Conservation (phyloP, 2,888 invertebrate genomes). For the Laspeyria flexula region DNA sequence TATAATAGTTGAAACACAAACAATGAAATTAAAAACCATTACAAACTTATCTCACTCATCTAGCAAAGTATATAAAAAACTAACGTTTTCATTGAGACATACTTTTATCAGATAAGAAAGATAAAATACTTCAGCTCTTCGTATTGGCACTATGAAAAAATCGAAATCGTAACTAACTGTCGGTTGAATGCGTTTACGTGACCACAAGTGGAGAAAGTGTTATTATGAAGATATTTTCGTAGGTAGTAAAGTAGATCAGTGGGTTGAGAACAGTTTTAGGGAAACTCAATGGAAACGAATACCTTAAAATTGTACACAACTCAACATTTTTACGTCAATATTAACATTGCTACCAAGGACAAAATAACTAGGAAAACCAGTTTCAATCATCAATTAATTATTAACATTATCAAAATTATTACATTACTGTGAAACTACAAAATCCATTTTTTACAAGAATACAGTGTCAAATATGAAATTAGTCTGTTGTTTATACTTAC, state of each 20-base stretch:
- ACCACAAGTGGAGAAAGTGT: slow-evolving; percentile 52
- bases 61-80: slow-evolving; percentile 10
- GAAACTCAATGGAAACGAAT: slow-evolving; percentile 9
- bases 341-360: slow-evolving; percentile 67
- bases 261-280: slow-evolving; percentile 47
- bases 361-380: slow-evolving; percentile 64
- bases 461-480: not conserved
- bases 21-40: slow-evolving; percentile 17
- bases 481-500: slow-evolving; percentile 39
- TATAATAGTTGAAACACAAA: not conserved
- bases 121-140: slow-evolving; percentile 31
- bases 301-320: slow-evolving; percentile 11
- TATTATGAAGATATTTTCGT: slow-evolving; percentile 34
- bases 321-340: slow-evolving; percentile 31
- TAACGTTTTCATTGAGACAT: slow-evolving; percentile 11
- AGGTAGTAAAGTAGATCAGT: slow-evolving; percentile 47
- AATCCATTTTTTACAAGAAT: not conserved
- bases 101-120: slow-evolving; percentile 49
- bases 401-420: slow-evolving; percentile 49
- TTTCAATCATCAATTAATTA: slow-evolving; percentile 61
- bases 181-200: slow-evolving; percentile 29
- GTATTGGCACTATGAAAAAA: slow-evolving; percentile 9
- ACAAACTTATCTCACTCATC: slow-evolving; percentile 11
- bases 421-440: slow-evolving; percentile 18
- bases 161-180: slow-evolving; percentile 19